phyloP scores from a whole-genome alignment of 2,113 vertebrate species.

The Hippoglossus stenolepis region DNA sequence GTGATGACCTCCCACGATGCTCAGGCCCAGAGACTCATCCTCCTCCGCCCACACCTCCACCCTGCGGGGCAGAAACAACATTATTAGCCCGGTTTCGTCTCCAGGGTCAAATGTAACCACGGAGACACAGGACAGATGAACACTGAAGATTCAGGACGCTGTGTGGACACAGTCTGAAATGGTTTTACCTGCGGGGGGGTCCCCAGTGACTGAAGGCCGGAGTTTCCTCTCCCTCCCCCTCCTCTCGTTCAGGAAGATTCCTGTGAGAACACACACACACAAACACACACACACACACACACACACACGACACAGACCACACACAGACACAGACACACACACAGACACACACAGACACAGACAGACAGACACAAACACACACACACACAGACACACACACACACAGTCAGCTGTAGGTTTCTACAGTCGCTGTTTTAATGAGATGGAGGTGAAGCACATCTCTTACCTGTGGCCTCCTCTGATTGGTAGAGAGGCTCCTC shows the following conservation, averaged over 20 bases:
- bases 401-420: not conserved
- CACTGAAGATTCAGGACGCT: not conserved
- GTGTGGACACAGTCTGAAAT: too few species aligned
- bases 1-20: constrained; percentile 94
- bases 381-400: constrained; percentile 26
- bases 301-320: too few species aligned
- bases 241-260: constrained; percentile 93
- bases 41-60: constrained; percentile 92
- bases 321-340: too few species aligned
- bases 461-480: constrained; percentile 69
- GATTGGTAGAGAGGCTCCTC: constrained; percentile 43
- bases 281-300: not conserved
- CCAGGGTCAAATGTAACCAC: not conserved
- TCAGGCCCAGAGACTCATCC: constrained; percentile 91
- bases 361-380: too few species aligned
- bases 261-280: constrained; percentile 74
- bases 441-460: not conserved
- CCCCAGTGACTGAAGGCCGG: constrained; percentile 97
- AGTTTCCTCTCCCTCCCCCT: constrained; percentile 97
- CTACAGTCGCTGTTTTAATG: not conserved
- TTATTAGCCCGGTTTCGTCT: not conserved
- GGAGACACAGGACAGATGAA: not conserved
- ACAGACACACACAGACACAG: constrained; percentile 23
- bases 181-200: constrained; percentile 86
- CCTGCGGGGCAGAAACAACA: constrained; percentile 64